These are phyloP conservation scores for Bagarius yarrelli DNA, from an alignment of 2,113 vertebrate genomes.

Conservation along the genomic window DNA sequence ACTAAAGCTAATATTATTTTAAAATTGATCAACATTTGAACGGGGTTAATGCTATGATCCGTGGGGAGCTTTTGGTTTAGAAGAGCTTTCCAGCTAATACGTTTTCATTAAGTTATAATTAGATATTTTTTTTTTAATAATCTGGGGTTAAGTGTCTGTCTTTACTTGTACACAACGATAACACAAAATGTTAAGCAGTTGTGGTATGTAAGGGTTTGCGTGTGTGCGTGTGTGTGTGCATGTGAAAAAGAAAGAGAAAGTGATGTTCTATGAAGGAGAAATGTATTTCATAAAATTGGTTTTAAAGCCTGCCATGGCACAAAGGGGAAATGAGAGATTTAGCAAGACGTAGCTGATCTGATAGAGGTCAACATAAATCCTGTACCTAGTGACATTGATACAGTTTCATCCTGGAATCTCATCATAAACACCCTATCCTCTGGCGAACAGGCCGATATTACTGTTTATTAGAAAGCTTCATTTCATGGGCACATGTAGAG, in stretches of 20 bases:
- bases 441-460: conserved; percentile 18
- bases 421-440: conserved; percentile 25
- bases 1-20: not conserved
- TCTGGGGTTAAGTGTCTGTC: not conserved
- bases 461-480: conserved; percentile 32
- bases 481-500: conserved; percentile 10
- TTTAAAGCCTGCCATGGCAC: conserved; percentile 27
- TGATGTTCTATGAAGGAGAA: conserved; percentile 12
- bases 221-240: not conserved
- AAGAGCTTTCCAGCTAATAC: not conserved
- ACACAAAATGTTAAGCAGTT: not conserved
- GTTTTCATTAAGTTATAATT: not conserved
- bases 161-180: not conserved
- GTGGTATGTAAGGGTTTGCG: not conserved
- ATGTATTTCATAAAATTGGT: conserved; percentile 34
- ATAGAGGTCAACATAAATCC: conserved; percentile 39
- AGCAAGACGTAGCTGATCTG: conserved; percentile 27
- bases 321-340: conserved; percentile 38
- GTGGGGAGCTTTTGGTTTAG: not conserved
- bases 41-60: not conserved
- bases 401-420: conserved; percentile 31
- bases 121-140: not conserved
- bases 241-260: not conserved
- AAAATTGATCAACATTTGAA: not conserved
- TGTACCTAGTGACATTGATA: conserved; percentile 31